Evolutionary conservation across 2,888 invertebrate species (phyloP), one percentile per base, ranked within the genome.

Genomic region (Synergus japonicus): DNA sequence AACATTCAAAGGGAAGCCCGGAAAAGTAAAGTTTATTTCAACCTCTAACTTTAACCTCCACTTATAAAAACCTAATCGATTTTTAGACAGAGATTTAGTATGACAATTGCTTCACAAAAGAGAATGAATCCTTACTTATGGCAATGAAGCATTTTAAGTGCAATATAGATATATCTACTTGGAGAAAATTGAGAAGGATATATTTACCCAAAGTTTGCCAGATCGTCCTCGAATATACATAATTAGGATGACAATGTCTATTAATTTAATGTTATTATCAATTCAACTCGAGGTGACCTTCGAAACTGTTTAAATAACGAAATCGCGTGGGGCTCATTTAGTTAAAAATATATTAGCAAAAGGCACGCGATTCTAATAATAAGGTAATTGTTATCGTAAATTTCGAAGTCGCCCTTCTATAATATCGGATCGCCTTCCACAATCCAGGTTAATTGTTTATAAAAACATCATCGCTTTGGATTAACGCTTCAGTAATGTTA

Each of bases 361-460:
- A 41, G n/a, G 65, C 43, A 67, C 18, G 43, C 18, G 65, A 37
- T 13, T 65, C 65, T 67, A 18, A 44, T 44, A 44, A 67, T 44
- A 43, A 67, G 18, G 22, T 43, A 43, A 67, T 44, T 67, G 18
- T 46, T 46, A 5, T 67, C 22, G 46, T 49, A 49, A 69, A 69
- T 22, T 46, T 46, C 1, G 18, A 13, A 46, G n/a, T 18, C 46
- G 22, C 4, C 46, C 46, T 69, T 46, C 22, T 1, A 29, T 29
- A 29, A 69, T 69, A 69, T 69, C 69, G 13, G 29, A 69, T 69
- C 29, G 29, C 15, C 49, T 69, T 69, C 46, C 5, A 29, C 15
- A 29, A 29, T 54, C 44, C 29, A 69, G 49, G 9, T 69, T 69
- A 69, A 49, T 69, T 44, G 67, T 44, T 44, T 22, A 46, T 67